These are phyloP conservation scores for Clepsis dumicolana DNA, from an alignment of 2,888 invertebrate species.

Conservation along the genomic window DNA sequence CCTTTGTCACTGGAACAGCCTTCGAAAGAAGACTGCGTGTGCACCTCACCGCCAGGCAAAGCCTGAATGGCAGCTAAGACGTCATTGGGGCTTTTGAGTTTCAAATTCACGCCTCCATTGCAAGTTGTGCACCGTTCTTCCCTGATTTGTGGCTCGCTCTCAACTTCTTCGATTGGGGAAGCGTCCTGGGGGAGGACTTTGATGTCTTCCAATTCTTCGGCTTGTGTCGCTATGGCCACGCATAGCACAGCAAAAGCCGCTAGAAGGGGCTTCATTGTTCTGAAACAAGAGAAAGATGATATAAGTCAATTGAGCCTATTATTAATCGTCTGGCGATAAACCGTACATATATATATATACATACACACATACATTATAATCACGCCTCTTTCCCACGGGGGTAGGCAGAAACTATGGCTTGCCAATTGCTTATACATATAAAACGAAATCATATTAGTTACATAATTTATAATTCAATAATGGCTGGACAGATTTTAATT, in stretches of 20 bases:
- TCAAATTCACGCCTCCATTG: conserved; percentile 54
- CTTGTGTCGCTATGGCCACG: conserved; percentile 70
- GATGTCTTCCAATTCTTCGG: conserved; percentile 70
- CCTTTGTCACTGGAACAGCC: conserved; percentile 77
- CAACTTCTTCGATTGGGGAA: conserved; percentile 70
- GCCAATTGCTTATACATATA: too few species aligned
- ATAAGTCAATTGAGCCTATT: neutral
- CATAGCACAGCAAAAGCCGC: conserved; percentile 73
- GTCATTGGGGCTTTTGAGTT: conserved; percentile 64
- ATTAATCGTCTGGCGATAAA: too few species aligned
- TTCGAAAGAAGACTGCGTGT: conserved; percentile 77
- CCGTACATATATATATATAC: too few species aligned
- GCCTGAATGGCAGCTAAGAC: conserved; percentile 66
- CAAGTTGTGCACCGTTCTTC: conserved; percentile 73
- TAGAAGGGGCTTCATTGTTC: conserved; percentile 82
- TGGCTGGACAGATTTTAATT: too few species aligned
- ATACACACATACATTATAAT: too few species aligned
- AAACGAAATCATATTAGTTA: too few species aligned
- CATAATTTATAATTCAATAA: too few species aligned
- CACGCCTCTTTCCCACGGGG: too few species aligned
- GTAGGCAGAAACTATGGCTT: too few species aligned
- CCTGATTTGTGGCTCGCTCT: conserved; percentile 64
- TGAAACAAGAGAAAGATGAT: conserved; percentile 65
- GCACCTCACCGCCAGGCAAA: conserved; percentile 69
- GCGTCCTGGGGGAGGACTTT: conserved; percentile 68